Evolutionary conservation across 2,888 invertebrate species (phyloP), one percentile per base, ranked within the genome.

Genomic region (Mythimna ferrago): DNA sequence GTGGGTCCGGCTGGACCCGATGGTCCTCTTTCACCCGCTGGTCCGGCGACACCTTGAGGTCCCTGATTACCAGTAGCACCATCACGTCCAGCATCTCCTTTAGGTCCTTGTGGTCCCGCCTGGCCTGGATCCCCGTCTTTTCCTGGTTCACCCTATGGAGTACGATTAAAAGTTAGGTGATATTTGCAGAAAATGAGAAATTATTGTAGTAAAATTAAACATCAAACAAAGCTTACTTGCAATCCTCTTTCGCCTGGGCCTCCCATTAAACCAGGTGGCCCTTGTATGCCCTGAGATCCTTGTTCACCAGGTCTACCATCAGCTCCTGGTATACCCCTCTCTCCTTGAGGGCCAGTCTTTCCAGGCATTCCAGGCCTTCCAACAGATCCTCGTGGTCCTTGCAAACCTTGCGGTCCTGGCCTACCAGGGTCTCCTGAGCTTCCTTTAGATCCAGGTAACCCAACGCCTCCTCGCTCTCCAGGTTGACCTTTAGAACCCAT

Each of bases 231-330:
- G 61, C 93, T 93, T 94, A 98, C 98, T 83, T 97, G 96, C 85
- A 97, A 94, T 83, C 98, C 98, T 90, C 98, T 97, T 88, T 98
- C 98, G 78, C 98, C 98, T n/a, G 97, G 97, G 32, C 97, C 96
- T 64, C 98, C 98, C 87, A 98, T 96, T 4, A 97, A 97, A 63
- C 98, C 98, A 62, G 98, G 98, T 26, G 98, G 94, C 51, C 99
- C 99, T 94, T 98, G 98, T 32, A 98, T 94, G 21, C 99, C 99
- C 90, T 97, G 97, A 19, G 97, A 95, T 60, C 99, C 99, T 87
- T 97, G 97, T 88, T 98, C 98, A 38, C 99, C 99, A 19, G 98
- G 97, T 89, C 98, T 98, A 9, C 99, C 99, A 93, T 99, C 98
- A 72, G 98, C 98, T 14, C 99, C 99, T 62, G 98, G 97, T 87